Base-by-base conservation (phyloP, 1,140 invertebrate genomes). In the Lordiphosa clarofinis region DNA sequence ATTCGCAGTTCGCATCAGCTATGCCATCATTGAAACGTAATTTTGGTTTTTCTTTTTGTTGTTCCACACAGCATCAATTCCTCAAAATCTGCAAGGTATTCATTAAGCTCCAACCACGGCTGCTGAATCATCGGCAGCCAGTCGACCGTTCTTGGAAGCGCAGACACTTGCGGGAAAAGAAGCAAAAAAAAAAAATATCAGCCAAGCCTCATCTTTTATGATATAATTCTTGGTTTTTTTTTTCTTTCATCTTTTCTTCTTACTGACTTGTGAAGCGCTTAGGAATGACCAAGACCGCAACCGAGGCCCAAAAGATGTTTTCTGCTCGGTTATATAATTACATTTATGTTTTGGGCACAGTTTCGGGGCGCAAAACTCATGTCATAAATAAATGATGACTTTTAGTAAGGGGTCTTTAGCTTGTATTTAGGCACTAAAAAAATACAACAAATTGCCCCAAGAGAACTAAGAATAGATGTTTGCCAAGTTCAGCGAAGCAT, bases 21-120 rank as follows among this genome's bases (percentile, higher is more conserved):
- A 64, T 63, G 55, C 64, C 74, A 79, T 73, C 64, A 64, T 68
- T 69, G 74, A 65, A 78, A 65, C 37, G 56, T 71, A 79, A 79
- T 79, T 75, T 79, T 48, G 50, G 44, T 12, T 35, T 35, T 24
- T 36, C 43, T 9, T 36, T 56, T 44, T 28, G 7, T 35, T 37
- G 13, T 56, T 39, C 59, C 35, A 28, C 35, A 21, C 65, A 81
- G 78, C 78, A 66, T 84, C 78, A 82, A 61, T 84, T 84, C 78
- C 55, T 48, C 39, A 78, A 82, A 84, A 84, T 84, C 79, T 59
- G 65, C 78, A 70, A 81, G 69, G 78, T 73, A 84, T 84, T 84
- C 78, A 84, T 84, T 84, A 84, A 84, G 78, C 78, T 52, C 48
- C 53, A 69, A 56, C 59, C 71, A 50, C 42, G 58, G 48, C 54